Base-by-base conservation (phyloP, 2,888 invertebrate species). In the Chouioia cunea region DNA sequence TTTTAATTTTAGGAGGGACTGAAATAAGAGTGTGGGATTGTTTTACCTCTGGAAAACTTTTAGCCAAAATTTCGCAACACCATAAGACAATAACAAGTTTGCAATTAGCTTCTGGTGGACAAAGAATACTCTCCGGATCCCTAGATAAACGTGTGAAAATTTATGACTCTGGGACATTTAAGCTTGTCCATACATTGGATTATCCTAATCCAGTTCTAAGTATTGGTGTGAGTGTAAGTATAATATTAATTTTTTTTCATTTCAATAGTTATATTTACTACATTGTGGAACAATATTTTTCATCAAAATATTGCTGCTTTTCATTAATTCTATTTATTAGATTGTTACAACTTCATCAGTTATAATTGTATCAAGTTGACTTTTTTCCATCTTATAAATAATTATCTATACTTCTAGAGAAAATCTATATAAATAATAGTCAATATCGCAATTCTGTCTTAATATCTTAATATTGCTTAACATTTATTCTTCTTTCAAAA, bases 81-180 rank as follows among this genome's bases (percentile, higher is more conserved):
- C 97, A 97, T 85, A 99, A 99, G 88, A 96, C 97, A 0, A 92
- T 99, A 0, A 99, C 97, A 0, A 93, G 94, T 75, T 84, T 99
- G 59, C 88, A 91, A 75, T 89, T 97, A 73, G 94, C 94, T 23
- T 93, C 93, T 53, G 91, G 94, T 80, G 93, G 93, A 23, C 93
- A 91, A 75, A 90, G 95, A 79, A 88, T 99, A 20, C 85, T 98
- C 78, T 97, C 97, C 0, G 96, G 93, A 0, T 95, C 97, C 2
- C 88, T 99, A 67, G 99, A 99, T 85, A 91, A 95, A 74, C 96
- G 97, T 87, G 93, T 97, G 0, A 97, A 97, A 87, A 90, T 98
- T 75, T 97, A 96, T 85, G 97, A 97, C 83, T 89, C 95, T 43
- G 89, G 92, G 43, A 93, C 93, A 2, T 97, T 95, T 83, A 93